These are phyloP conservation scores for Trinorchestia longiramus DNA, from an alignment of 1,140 invertebrate genomes.

Conservation along the genomic window DNA sequence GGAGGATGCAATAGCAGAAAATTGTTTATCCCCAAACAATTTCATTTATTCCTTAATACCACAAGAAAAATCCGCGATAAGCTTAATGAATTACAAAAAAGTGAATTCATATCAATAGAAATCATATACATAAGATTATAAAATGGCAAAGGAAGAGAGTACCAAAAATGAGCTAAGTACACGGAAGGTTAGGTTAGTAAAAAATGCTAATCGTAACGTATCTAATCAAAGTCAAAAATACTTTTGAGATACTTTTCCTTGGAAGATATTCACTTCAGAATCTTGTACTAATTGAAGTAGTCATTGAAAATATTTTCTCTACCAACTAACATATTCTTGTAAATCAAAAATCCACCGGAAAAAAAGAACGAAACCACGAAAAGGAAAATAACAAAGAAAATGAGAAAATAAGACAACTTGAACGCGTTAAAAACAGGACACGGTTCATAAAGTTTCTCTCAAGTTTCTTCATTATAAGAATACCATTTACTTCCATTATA, in stretches of 20 bases:
- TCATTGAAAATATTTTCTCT: neutral
- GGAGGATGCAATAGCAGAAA: no score
- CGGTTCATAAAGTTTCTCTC: neutral
- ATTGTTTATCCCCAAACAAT: neutral
- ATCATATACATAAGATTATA: no score
- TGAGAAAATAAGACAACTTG: neutral
- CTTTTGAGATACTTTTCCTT: neutral
- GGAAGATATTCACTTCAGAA: neutral
- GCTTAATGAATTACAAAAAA: neutral
- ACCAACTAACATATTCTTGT: no score
- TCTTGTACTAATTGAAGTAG: neutral
- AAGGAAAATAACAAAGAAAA: neutral
- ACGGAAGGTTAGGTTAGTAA: neutral
- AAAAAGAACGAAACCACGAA: no score
- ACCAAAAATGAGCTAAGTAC: neutral
- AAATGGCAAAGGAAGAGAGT: neutral
- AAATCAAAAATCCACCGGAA: no score
- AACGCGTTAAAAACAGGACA: neutral
- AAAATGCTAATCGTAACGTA: neutral
- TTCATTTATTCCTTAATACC: neutral
- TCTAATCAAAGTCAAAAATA: neutral
- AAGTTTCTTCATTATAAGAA: neutral
- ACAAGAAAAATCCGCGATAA: neutral
- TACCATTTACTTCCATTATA: neutral
- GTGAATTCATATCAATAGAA: neutral